Evolutionary conservation across 2,113 vertebrate species (phyloP).

Genomic region (Nicator chloris): DNA sequence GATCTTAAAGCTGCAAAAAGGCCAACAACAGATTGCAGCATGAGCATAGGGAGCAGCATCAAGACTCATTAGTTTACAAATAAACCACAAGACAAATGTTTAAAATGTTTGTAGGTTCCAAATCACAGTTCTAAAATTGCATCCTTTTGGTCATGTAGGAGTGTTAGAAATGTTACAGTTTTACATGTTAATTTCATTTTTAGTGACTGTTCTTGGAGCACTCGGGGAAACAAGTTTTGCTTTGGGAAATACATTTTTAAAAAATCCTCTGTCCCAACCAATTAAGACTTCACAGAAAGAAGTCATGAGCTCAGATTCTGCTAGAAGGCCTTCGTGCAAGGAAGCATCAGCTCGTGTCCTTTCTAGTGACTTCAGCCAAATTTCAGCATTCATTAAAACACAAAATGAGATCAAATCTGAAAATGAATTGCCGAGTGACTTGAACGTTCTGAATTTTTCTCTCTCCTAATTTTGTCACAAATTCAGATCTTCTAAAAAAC

Average conservation of each 20-base stretch:
- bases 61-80: constrained; percentile 57
- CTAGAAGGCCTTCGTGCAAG: constrained; percentile 4
- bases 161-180: constrained; percentile 47
- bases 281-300: constrained; percentile 1
- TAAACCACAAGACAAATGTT: constrained; percentile 35
- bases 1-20: constrained; percentile 44
- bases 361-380: not conserved
- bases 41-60: constrained; percentile 31
- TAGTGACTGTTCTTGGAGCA: constrained; percentile 31
- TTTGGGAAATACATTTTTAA: not conserved
- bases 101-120: constrained; percentile 40
- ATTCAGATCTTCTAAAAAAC: constrained; percentile 23
- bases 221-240: constrained; percentile 2
- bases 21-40: constrained; percentile 38
- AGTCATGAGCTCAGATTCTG: not conserved
- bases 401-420: constrained; percentile 15
- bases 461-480: constrained; percentile 10
- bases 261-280: constrained; percentile 48
- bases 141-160: constrained; percentile 59
- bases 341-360: not conserved
- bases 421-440: not conserved
- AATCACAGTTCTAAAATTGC: constrained; percentile 64
- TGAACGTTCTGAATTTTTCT: not conserved
- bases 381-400: constrained; percentile 38
- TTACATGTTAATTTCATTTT: constrained; percentile 36